These are phyloP conservation scores for Hestina assimilis DNA, from an alignment of 1,140 invertebrate genomes.

Conservation along the genomic window DNA sequence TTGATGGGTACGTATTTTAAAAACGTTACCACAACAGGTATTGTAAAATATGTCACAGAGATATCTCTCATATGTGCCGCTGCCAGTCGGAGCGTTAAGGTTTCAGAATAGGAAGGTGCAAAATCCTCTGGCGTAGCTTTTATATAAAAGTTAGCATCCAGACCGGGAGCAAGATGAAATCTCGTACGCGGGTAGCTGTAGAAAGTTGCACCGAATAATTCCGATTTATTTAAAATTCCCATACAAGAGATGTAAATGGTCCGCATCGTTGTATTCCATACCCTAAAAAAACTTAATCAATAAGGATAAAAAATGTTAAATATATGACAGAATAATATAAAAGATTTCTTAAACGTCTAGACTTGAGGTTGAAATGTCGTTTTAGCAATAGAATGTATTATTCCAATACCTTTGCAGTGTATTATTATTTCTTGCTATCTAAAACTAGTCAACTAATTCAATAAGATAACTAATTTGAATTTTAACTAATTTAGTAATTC, in stretches of 20 bases:
- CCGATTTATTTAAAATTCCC: slow-evolving; percentile 48
- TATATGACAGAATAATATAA: too few relatives aligned
- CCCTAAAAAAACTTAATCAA: slow-evolving; percentile 31
- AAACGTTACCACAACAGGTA: slow-evolving; percentile 49
- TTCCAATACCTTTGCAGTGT: too few relatives aligned
- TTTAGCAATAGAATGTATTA: too few relatives aligned
- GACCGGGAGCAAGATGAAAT: slow-evolving; percentile 45
- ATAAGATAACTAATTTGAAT: too few relatives aligned
- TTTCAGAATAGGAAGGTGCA: slow-evolving; percentile 30
- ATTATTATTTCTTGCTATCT: too few relatives aligned
- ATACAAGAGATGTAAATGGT: slow-evolving; percentile 47
- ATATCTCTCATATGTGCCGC: slow-evolving; percentile 48
- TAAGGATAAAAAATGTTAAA: background rate
- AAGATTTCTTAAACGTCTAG: too few relatives aligned
- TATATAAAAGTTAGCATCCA: slow-evolving; percentile 35
- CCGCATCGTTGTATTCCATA: slow-evolving; percentile 41
- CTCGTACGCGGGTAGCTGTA: slow-evolving; percentile 45
- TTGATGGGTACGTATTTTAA: slow-evolving; percentile 37
- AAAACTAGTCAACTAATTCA: too few relatives aligned
- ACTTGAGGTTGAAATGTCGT: slow-evolving; percentile 1
- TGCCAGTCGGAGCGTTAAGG: slow-evolving; percentile 44
- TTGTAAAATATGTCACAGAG: slow-evolving; percentile 44
- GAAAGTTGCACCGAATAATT: slow-evolving; percentile 47
- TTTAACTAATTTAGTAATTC: too few relatives aligned
- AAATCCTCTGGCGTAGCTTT: slow-evolving; percentile 35